Conservation (phyloP, 2,797 vertebrate species). For the Coregonus sp. region DNA sequence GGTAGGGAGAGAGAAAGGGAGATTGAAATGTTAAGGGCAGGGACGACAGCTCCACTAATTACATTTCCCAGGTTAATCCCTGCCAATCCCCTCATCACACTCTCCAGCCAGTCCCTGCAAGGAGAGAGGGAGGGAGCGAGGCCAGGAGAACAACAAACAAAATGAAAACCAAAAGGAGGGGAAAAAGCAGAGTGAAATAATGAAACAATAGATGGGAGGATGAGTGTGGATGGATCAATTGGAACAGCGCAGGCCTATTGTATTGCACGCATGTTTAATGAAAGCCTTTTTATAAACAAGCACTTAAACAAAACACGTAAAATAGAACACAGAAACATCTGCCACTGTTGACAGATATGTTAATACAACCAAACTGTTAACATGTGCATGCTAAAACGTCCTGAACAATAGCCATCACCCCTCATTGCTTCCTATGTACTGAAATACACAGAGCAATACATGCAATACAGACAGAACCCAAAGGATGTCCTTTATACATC, state of each 20-base stretch:
- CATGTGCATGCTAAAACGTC: neutral
- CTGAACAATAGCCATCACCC: neutral
- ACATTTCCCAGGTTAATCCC: constrained; percentile 97
- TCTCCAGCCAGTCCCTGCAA: constrained; percentile 72
- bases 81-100: constrained; percentile 83
- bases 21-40: constrained; percentile 78
- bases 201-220: constrained; percentile 25
- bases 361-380: neutral
- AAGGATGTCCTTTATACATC: no score
- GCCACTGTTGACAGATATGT: constrained; percentile 13
- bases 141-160: constrained; percentile 59
- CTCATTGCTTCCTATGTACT: no score
- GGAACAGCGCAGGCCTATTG: constrained; percentile 2
- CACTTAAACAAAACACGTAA: constrained; percentile 14
- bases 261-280: neutral
- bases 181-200: constrained; percentile 37
- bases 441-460: no score
- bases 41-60: constrained; percentile 84
- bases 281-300: constrained; percentile 36
- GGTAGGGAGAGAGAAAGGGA: constrained; percentile 37
- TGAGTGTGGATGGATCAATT: constrained; percentile 28
- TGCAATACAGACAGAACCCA: no score
- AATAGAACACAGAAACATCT: constrained; percentile 25
- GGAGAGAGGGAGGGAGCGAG: constrained; percentile 35
- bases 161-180: constrained; percentile 35